Conservation (phyloP, 2,113 vertebrate genomes). For the Gadus chalcogrammus region DNA sequence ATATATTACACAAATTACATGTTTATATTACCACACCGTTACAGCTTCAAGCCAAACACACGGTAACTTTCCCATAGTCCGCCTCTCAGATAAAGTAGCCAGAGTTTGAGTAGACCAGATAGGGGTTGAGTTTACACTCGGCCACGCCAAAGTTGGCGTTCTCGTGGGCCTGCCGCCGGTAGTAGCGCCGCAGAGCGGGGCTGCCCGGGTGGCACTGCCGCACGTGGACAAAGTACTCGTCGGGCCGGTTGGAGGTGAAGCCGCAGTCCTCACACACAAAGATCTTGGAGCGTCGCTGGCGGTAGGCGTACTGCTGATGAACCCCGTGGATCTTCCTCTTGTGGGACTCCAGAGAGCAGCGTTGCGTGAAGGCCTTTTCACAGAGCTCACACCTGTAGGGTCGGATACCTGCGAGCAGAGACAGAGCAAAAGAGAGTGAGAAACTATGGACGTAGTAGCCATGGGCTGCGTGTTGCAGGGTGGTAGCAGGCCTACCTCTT, state of each 20-base stretch:
- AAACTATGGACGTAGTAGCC: not conserved
- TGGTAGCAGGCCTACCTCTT: no score
- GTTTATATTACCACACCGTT: no score
- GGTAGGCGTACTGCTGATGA: constrained; percentile 82
- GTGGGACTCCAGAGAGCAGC: constrained; percentile 87
- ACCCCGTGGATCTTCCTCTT: constrained; percentile 84
- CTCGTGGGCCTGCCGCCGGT: constrained; percentile 69
- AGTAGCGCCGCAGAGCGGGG: constrained; percentile 68
- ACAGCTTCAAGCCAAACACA: no score
- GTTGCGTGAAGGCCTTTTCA: constrained; percentile 86
- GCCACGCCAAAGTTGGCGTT: constrained; percentile 32
- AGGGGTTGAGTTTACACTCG: constrained; percentile 52
- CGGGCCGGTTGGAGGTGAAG: constrained; percentile 76
- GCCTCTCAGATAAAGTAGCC: constrained; percentile 62
- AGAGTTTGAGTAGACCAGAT: constrained; percentile 64
- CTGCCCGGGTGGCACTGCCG: constrained; percentile 71
- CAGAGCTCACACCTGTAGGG: constrained; percentile 86
- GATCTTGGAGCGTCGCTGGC: constrained; percentile 85
- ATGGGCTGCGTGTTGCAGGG: not conserved
- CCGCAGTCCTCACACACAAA: constrained; percentile 89
- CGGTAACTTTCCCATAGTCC: no score
- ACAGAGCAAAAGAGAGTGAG: not conserved
- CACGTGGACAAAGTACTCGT: constrained; percentile 78
- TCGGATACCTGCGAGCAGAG: constrained; percentile 75
- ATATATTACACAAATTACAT: no score